Evolutionary conservation across 1,140 invertebrate genomes (phyloP).

Genomic region (Heliconius hermathena): DNA sequence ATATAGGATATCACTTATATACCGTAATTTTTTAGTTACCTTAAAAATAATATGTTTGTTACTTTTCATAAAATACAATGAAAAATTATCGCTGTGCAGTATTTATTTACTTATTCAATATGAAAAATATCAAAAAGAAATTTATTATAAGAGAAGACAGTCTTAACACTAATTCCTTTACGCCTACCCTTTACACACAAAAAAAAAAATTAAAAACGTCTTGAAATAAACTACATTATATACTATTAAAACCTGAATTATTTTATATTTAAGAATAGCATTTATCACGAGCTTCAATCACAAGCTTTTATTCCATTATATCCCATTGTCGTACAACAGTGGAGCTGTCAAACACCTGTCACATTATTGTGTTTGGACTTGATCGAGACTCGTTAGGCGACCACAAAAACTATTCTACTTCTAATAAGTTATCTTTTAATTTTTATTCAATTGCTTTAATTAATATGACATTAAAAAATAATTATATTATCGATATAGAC

Average conservation of each 20-base stretch:
- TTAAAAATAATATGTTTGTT: too few species aligned
- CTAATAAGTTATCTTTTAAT: constrained; percentile 1
- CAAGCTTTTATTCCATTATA: constrained; percentile 24
- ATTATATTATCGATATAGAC: background rate
- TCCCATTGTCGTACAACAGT: constrained; percentile 7
- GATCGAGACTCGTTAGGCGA: background rate
- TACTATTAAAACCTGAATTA: background rate
- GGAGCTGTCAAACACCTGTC: constrained; percentile 30
- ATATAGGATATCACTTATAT: too few species aligned
- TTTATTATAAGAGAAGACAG: too few species aligned
- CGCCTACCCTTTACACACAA: background rate
- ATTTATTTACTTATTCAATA: too few species aligned
- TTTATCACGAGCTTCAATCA: constrained; percentile 19
- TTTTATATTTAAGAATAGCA: constrained; percentile 2
- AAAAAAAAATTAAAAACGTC: background rate
- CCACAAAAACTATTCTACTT: background rate
- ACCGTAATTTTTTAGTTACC: too few species aligned
- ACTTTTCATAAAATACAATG: too few species aligned
- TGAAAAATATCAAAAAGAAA: too few species aligned
- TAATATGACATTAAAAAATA: background rate
- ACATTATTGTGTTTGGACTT: constrained; percentile 17
- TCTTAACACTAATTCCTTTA: too few species aligned
- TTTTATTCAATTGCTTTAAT: background rate
- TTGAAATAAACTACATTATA: background rate
- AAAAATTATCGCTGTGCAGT: too few species aligned